phyloP scores from a whole-genome alignment of 2,797 vertebrate genomes.

The Oryzias sinensis region DNA sequence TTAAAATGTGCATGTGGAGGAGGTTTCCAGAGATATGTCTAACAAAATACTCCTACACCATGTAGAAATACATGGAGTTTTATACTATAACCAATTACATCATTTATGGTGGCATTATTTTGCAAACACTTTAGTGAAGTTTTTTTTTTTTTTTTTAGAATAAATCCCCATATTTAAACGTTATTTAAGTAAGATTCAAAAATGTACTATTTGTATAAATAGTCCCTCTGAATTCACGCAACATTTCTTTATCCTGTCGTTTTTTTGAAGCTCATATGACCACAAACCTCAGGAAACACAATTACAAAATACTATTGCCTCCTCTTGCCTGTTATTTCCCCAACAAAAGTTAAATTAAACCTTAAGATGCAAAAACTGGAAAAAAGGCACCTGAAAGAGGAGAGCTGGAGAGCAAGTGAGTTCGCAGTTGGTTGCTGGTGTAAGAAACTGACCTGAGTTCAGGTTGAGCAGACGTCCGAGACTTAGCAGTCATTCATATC shows the following conservation, averaged over 20 bases:
- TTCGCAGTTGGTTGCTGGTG: constrained; percentile 41
- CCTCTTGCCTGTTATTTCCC: constrained; percentile 10
- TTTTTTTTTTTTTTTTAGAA: no score
- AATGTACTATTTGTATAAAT: no score
- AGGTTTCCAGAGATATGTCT: constrained; percentile 67
- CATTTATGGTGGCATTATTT: no score
- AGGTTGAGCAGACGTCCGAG: constrained; percentile 63
- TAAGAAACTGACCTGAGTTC: constrained; percentile 75
- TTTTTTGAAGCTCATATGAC: constrained; percentile 34
- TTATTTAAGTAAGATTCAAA: no score
- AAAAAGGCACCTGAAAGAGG: constrained; percentile 11
- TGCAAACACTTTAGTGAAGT: no score
- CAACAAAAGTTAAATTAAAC: constrained; percentile 3
- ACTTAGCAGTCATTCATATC: constrained; percentile 67
- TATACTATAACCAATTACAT: constrained; percentile 24
- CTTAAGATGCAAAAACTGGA: neutral
- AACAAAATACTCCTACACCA: constrained; percentile 71
- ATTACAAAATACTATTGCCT: neutral
- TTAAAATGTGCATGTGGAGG: constrained; percentile 66
- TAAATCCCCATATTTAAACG: no score
- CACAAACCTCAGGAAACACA: constrained; percentile 34
- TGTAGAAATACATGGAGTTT: constrained; percentile 51
- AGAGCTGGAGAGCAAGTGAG: constrained; percentile 26
- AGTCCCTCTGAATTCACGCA: constrained; percentile 1
- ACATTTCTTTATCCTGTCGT: constrained; percentile 53